Evolutionary conservation across 1,140 invertebrate genomes (phyloP).

Genomic region (Hycleus cichorii): DNA sequence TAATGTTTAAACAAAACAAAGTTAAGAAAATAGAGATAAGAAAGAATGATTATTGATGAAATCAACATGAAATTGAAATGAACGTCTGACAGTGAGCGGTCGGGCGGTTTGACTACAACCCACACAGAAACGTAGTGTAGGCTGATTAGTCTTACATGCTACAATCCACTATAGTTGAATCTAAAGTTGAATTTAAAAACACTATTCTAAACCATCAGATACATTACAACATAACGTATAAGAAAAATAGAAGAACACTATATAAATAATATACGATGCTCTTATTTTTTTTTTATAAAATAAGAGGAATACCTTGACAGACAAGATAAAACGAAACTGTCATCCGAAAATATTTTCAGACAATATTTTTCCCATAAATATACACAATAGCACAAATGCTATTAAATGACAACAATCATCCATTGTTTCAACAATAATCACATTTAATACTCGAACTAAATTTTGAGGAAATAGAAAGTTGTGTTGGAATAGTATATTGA

Average conservation of each 20-base stretch:
- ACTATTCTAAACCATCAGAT: conserved; percentile 3
- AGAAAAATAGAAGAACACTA: too few species aligned
- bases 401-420: too few species aligned
- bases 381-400: too few species aligned
- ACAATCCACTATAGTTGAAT: conserved; percentile 18
- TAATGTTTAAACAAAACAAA: conserved; percentile 13
- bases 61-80: conserved; percentile 20
- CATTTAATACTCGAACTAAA: too few species aligned
- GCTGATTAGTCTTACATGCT: conserved; percentile 25
- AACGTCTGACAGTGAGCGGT: conserved; percentile 18
- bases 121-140: conserved; percentile 24
- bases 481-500: too few species aligned
- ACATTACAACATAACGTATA: not conserved
- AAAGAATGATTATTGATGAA: conserved; percentile 19
- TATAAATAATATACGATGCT: conserved; percentile 5
- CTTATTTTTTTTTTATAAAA: not conserved
- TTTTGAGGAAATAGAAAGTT: too few species aligned
- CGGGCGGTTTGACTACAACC: conserved; percentile 20
- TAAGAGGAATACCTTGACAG: too few species aligned
- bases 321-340: too few species aligned
- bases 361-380: too few species aligned
- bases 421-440: too few species aligned
- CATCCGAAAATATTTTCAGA: too few species aligned
- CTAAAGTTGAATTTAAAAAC: conserved; percentile 13
- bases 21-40: conserved; percentile 16